These are phyloP conservation scores for Aricia artaxerxes DNA, from an alignment of 2,888 invertebrate genomes.

Conservation along the genomic window DNA sequence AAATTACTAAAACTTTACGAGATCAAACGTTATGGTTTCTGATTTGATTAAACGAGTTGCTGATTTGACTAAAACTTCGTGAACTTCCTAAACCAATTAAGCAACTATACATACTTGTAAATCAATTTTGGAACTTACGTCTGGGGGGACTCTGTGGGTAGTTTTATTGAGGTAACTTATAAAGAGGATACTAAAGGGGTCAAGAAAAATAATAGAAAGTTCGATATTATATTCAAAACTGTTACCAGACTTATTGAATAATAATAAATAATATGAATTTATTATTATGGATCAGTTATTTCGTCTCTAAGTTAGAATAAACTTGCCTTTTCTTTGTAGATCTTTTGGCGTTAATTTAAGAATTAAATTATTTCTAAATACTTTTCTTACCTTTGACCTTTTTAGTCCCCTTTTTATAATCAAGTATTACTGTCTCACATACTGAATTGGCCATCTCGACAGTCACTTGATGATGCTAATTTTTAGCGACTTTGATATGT, in stretches of 20 bases:
- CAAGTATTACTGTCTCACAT: neutral
- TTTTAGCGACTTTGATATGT: neutral
- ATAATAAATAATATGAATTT: too few relatives aligned
- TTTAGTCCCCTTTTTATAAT: too few relatives aligned
- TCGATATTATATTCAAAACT: neutral
- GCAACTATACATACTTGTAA: conserved; percentile 26
- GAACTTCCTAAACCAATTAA: conserved; percentile 22
- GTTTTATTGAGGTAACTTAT: neutral
- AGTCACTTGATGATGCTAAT: neutral
- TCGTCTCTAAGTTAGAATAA: too few relatives aligned
- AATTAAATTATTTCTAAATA: too few relatives aligned
- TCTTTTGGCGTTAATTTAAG: too few relatives aligned
- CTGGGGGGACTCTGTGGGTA: neutral
- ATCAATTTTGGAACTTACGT: conserved; percentile 13
- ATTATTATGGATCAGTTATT: too few relatives aligned
- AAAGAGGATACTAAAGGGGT: neutral
- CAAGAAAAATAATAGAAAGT: neutral
- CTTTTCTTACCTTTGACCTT: too few relatives aligned
- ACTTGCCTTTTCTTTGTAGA: too few relatives aligned
- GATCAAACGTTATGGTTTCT: conserved; percentile 29
- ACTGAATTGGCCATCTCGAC: neutral
- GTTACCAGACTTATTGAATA: too few relatives aligned
- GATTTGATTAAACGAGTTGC: conserved; percentile 29
- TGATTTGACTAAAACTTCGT: conserved; percentile 26
- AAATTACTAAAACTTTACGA: neutral